Evolutionary conservation across 2,888 invertebrate genomes (phyloP).

Genomic region (Drosophila kanekoi): DNA sequence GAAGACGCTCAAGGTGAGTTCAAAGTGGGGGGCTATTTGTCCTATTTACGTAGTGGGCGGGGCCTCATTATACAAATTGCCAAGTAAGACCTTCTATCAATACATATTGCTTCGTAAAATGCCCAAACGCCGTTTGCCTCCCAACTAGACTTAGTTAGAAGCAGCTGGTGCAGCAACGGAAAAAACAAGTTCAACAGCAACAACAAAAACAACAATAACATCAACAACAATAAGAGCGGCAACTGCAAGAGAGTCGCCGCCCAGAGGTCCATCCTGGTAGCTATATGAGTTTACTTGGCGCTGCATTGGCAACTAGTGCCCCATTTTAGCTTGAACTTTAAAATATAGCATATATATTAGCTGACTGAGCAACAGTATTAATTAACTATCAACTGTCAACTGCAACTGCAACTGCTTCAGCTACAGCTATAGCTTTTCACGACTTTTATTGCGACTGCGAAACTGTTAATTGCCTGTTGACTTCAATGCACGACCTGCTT

Average conservation of each 20-base stretch:
- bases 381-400: conserved; percentile 12
- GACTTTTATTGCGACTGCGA: conserved; percentile 39
- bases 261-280: conserved; percentile 59
- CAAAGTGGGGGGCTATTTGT: conserved; percentile 14
- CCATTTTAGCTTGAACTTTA: conserved; percentile 17
- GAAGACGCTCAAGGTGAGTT: conserved; percentile 89
- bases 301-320: conserved; percentile 63
- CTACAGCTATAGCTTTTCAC: conserved; percentile 21
- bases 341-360: conserved; percentile 52
- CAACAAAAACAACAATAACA: conserved; percentile 21
- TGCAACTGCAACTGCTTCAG: conserved; percentile 7
- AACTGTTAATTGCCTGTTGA: conserved; percentile 44
- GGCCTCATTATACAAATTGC: conserved; percentile 14
- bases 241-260: conserved; percentile 19
- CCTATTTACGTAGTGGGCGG: conserved; percentile 6
- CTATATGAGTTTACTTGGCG: conserved; percentile 50
- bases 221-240: conserved; percentile 25
- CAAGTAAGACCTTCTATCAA: conserved; percentile 47
- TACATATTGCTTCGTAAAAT: conserved; percentile 28
- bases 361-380: conserved; percentile 37
- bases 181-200: conserved; percentile 27
- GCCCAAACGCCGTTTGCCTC: conserved; percentile 27
- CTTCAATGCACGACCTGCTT: conserved; percentile 58
- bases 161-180: conserved; percentile 47
- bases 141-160: conserved; percentile 64